Percentiles rank a stretch among this genome's conserved stretches.
phyloP scores from a whole-genome alignment of 1,140 invertebrate genomes.

The Drosophila sproati region DNA sequence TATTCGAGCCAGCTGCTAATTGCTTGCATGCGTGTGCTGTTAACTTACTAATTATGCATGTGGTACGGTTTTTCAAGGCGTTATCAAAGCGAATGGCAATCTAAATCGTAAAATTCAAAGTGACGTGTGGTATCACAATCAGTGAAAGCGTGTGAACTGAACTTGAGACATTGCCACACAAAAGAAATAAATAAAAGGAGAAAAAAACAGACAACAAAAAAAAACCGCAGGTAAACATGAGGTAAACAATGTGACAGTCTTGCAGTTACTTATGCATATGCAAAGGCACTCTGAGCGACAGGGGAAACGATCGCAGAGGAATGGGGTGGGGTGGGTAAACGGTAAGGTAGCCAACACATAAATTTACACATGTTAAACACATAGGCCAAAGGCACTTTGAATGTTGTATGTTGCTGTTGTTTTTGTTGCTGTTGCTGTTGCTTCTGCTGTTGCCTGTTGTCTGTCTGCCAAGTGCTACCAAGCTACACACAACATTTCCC shows the following conservation, averaged over 20 bases:
- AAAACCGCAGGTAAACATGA: slow-evolving; percentile 72
- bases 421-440: background rate
- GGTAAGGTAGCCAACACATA: slow-evolving; percentile 49
- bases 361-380: slow-evolving; percentile 77
- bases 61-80: slow-evolving; percentile 20
- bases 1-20: background rate
- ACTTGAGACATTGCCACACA: slow-evolving; percentile 67
- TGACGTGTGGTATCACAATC: slow-evolving; percentile 52
- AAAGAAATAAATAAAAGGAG: slow-evolving; percentile 8
- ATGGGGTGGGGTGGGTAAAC: background rate
- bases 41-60: slow-evolving; percentile 66
- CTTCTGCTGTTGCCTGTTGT: slow-evolving; percentile 9
- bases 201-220: slow-evolving; percentile 33
- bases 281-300: slow-evolving; percentile 41
- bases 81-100: slow-evolving; percentile 62
- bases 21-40: slow-evolving; percentile 7
- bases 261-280: slow-evolving; percentile 61
- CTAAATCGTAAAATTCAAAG: slow-evolving; percentile 61
- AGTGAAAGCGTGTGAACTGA: slow-evolving; percentile 84
- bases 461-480: slow-evolving; percentile 19
- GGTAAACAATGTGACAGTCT: slow-evolving; percentile 22
- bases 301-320: background rate
- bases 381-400: slow-evolving; percentile 54
- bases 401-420: slow-evolving; percentile 25
- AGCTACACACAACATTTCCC: slow-evolving; percentile 46